phyloP scores from a whole-genome alignment of 1,140 invertebrate species.

The Periplaneta americana region DNA sequence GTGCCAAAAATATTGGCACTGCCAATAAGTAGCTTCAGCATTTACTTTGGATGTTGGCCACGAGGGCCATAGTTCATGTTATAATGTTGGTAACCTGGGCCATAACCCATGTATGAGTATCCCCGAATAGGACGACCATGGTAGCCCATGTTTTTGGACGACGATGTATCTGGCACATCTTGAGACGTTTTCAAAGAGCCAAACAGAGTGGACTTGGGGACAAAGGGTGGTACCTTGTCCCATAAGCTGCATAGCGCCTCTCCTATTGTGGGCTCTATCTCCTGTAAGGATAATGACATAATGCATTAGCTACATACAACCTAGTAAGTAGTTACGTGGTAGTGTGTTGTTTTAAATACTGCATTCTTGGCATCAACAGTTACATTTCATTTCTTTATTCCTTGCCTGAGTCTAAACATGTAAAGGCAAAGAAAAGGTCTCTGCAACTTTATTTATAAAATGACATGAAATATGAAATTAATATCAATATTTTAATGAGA shows the following conservation, averaged over 20 bases:
- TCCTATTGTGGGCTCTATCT: slow-evolving; percentile 42
- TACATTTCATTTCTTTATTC: too few species aligned
- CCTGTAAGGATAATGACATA: slow-evolving; percentile 38
- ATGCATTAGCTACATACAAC: too few species aligned
- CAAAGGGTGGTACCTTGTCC: slow-evolving; percentile 28
- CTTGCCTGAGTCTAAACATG: too few species aligned
- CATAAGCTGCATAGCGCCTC: slow-evolving; percentile 40
- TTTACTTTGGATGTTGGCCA: slow-evolving; percentile 2
- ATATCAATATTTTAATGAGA: too few species aligned
- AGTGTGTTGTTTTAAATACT: too few species aligned
- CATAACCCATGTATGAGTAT: slow-evolving; percentile 10
- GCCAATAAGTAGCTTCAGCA: too few species aligned
- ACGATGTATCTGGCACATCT: neutral
- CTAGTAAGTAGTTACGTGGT: too few species aligned
- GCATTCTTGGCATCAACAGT: too few species aligned
- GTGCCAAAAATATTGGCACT: too few species aligned
- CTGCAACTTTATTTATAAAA: too few species aligned
- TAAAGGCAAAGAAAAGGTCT: too few species aligned
- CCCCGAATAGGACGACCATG: slow-evolving; percentile 13
- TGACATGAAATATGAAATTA: too few species aligned
- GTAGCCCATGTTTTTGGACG: neutral
- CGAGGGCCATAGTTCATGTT: neutral
- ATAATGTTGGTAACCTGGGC: slow-evolving; percentile 7
- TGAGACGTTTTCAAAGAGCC: neutral
- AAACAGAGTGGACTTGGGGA: slow-evolving; percentile 13